Base-by-base conservation (phyloP, 1,140 invertebrate species). In the Helicoverpa armigera region DNA sequence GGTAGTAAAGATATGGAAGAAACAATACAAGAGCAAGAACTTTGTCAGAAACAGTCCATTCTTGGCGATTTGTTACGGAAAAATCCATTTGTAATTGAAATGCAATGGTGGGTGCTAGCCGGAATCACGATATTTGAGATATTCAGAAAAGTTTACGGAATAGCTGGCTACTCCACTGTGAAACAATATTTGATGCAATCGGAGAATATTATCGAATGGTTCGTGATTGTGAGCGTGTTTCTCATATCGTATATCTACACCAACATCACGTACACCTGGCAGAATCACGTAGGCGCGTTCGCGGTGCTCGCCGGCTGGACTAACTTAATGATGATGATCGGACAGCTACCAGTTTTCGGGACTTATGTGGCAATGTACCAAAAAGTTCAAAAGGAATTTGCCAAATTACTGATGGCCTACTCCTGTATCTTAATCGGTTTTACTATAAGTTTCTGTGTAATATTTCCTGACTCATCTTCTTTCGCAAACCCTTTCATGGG, bases 281-380 rank as follows among this genome's bases (percentile, higher is more conserved):
- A 98, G 87, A 98, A 98, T 89, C 96, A 97, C 87, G 96, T 98
- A 10, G 97, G 97, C 2, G 98, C 98, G 1, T 97, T 98, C 87
- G 97, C 97, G 0, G 97, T 98, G 0, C 95, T 98, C 9, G 96
- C 97, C 48, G 97, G 97, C 13, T 98, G 98, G 98, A 97, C 97
- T 3, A 98, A 98, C 94, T 93, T 98, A 2, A 98, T 98, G 97
- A 95, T 98, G 83, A 98, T 98, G 97, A 97, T 98, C 65, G 98
- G 98, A 3, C 97, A 98, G 85, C 93, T 98, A 31, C 98, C 98
- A 2, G 96, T 98, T 75, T 98, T 98, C 90, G 98, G 98, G 35
- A 97, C 97, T 0, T 98, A 98, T 89, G 97, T 98, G 12, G 97
- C 98, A 0, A 98, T 98, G 98, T 98, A 98, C 82, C 97, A 97